Conservation (phyloP, 2,888 invertebrate species). For the Anoncus sp. region DNA sequence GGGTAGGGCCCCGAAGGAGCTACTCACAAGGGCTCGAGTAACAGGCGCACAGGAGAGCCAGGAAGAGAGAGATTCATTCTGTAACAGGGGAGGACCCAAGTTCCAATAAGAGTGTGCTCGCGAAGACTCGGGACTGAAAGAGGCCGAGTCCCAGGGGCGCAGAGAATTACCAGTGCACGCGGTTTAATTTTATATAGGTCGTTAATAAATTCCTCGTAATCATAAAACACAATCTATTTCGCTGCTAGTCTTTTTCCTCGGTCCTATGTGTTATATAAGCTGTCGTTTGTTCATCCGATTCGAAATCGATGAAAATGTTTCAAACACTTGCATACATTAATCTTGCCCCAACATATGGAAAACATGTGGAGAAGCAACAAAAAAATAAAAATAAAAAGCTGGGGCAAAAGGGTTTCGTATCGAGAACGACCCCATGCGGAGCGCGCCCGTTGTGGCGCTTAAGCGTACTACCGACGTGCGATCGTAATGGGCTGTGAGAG, state of each 20-base stretch:
- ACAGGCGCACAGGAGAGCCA: constrained; percentile 54
- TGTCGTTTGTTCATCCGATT: background rate
- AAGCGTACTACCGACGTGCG: constrained; percentile 43
- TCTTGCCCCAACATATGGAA: background rate
- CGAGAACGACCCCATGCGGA: constrained; percentile 44
- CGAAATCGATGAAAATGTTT: background rate
- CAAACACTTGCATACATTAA: background rate
- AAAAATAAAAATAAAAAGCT: background rate
- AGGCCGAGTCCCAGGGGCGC: constrained; percentile 34
- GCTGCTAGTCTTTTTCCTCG: background rate
- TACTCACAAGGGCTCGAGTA: constrained; percentile 54
- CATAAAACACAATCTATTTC: background rate
- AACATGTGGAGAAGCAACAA: background rate
- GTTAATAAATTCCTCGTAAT: constrained; percentile 18
- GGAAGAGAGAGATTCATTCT: constrained; percentile 18
- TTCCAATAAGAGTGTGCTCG: constrained; percentile 17
- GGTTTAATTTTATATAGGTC: background rate
- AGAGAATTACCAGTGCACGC: constrained; percentile 5
- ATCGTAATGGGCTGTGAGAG: constrained; percentile 25
- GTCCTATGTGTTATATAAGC: too few relatives aligned
- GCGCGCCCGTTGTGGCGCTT: constrained; percentile 37
- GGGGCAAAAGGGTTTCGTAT: background rate
- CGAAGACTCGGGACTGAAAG: constrained; percentile 5
- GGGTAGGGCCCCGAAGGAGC: constrained; percentile 48
- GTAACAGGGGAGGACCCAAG: constrained; percentile 8